Conservation (phyloP, 2,888 invertebrate genomes). For the Drosophila vallismaia region DNA sequence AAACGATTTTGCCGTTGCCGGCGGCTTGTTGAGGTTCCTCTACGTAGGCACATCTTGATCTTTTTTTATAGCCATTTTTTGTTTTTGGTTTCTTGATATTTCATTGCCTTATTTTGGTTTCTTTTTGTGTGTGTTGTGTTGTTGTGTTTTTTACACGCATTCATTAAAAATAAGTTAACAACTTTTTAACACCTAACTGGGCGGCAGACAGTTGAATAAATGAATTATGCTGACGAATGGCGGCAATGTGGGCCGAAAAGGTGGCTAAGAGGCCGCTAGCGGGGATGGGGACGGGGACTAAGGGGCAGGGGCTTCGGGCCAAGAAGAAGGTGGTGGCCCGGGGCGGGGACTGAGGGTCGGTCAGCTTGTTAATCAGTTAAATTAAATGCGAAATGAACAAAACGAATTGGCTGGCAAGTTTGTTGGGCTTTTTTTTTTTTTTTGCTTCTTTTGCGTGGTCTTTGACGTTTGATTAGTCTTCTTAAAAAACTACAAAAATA, state of each 20-base stretch:
- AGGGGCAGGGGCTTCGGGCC: background rate
- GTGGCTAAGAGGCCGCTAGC: background rate
- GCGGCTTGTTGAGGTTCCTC: conserved; percentile 46
- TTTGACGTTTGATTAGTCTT: conserved; percentile 65
- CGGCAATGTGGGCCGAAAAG: conserved; percentile 33
- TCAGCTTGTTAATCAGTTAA: conserved; percentile 77
- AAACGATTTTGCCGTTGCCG: conserved; percentile 39
- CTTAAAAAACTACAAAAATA: background rate
- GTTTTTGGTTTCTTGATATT: conserved; percentile 7
- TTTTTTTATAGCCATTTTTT: conserved; percentile 17
- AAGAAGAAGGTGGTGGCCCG: background rate
- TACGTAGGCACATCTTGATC: conserved; percentile 59
- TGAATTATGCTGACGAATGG: conserved; percentile 78
- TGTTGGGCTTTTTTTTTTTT: conserved; percentile 28
- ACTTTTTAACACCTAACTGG: conserved; percentile 82
- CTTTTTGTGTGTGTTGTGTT: conserved; percentile 13
- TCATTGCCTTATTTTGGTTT: conserved; percentile 9
- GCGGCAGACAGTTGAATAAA: conserved; percentile 80
- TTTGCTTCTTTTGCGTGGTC: conserved; percentile 59
- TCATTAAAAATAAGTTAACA: conserved; percentile 82
- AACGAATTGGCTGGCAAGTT: conserved; percentile 73
- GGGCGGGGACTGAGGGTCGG: conserved; percentile 1
- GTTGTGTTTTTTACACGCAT: conserved; percentile 65
- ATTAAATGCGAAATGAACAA: conserved; percentile 79
- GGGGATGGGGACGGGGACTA: background rate